phyloP scores from a whole-genome alignment of 2,888 invertebrate genomes.

The Tachina fera region DNA sequence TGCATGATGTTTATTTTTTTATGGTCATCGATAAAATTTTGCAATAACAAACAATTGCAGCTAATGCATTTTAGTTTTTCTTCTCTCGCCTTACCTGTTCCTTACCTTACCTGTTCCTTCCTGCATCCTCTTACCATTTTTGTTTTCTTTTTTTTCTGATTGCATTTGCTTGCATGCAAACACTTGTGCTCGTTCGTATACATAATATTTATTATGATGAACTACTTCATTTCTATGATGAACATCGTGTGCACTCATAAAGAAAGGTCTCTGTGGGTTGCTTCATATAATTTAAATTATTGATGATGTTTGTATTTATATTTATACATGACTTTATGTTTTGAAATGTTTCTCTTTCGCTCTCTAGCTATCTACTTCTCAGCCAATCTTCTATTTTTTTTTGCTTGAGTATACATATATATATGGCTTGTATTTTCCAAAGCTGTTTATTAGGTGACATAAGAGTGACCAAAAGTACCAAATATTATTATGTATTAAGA shows the following conservation, averaged over 20 bases:
- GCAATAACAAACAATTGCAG: conserved; percentile 52
- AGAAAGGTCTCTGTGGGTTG: conserved; percentile 31
- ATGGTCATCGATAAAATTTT: conserved; percentile 62
- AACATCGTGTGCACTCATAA: conserved; percentile 13
- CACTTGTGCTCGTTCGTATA: neutral
- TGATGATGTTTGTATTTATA: conserved; percentile 39
- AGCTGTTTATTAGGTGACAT: too few species aligned
- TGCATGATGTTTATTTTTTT: conserved; percentile 47
- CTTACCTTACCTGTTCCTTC: too few species aligned
- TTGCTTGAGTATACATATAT: too few species aligned
- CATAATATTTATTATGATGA: conserved; percentile 43
- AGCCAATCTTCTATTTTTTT: too few species aligned
- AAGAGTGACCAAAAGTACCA: too few species aligned
- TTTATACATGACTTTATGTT: conserved; percentile 14
- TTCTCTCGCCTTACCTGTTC: neutral
- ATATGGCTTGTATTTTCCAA: too few species aligned
- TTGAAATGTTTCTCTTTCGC: neutral
- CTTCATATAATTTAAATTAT: conserved; percentile 36
- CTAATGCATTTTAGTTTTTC: conserved; percentile 48
- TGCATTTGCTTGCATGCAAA: neutral
- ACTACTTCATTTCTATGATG: conserved; percentile 46
- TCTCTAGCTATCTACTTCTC: neutral
- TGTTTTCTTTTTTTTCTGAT: neutral
- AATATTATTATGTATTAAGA: too few species aligned
- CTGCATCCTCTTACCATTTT: neutral